phyloP scores from a whole-genome alignment of 2,888 invertebrate species.

The Salticus scenicus region DNA sequence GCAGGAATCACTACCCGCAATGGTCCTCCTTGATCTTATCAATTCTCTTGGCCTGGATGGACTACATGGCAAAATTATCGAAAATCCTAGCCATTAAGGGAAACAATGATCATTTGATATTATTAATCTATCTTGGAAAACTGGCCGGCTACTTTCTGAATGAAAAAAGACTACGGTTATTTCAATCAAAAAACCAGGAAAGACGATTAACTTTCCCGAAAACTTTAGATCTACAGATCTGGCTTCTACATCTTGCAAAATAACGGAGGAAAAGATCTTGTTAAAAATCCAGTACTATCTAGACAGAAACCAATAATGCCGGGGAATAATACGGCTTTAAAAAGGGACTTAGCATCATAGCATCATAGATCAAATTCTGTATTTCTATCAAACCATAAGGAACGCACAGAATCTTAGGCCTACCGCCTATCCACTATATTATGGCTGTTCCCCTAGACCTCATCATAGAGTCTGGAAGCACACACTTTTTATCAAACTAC shows the following conservation, averaged over 20 bases:
- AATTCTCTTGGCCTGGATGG: constrained; percentile 17
- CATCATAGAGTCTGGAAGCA: constrained; percentile 17
- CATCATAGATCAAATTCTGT: constrained; percentile 5
- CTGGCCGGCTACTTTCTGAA: neutral
- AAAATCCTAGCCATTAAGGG: neutral
- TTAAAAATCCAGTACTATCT: constrained; percentile 3
- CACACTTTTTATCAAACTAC: neutral
- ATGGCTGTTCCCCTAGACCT: constrained; percentile 8
- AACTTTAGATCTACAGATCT: constrained; percentile 16
- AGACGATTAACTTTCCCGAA: neutral
- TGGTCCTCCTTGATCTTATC: neutral
- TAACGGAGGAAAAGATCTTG: constrained; percentile 36
- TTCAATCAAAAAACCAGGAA: constrained; percentile 8
- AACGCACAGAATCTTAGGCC: constrained; percentile 4
- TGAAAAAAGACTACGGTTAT: constrained; percentile 12
- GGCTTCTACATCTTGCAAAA: constrained; percentile 10
- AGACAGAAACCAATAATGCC: neutral
- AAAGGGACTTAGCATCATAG: neutral
- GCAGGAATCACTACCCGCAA: constrained; percentile 16
- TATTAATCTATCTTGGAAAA: constrained; percentile 17
- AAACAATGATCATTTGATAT: neutral
- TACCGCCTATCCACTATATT: neutral
- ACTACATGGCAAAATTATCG: neutral
- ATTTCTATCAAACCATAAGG: constrained; percentile 12
- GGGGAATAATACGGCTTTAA: neutral